Percentiles rank a stretch among this genome's conserved stretches.
phyloP scores from a whole-genome alignment of 2,797 vertebrate genomes.

The Crocidura indochinensis region DNA sequence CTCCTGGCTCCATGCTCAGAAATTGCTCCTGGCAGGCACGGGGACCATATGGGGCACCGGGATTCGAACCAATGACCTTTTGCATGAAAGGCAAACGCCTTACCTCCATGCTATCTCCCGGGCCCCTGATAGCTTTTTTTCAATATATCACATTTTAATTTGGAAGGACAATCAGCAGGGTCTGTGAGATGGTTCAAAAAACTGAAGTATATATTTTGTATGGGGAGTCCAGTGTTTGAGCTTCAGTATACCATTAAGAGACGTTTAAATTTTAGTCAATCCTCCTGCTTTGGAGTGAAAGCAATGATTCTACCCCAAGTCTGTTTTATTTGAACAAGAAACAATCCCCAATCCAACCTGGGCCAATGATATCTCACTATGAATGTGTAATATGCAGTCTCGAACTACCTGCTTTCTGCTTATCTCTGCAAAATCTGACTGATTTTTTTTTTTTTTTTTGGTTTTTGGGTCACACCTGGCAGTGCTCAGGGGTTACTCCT shows the following conservation, averaged over 20 bases:
- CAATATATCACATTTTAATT: background rate
- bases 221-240: no score
- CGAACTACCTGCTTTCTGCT: background rate
- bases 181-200: background rate
- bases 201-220: no score
- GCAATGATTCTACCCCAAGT: background rate
- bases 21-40: no score
- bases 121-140: no score
- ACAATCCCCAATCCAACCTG: background rate
- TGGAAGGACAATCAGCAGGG: background rate
- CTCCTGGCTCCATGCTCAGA: no score
- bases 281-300: background rate
- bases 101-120: no score
- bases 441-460: no score
- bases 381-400: background rate
- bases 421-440: slow-evolving; percentile 17
- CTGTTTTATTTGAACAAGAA: background rate
- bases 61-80: no score
- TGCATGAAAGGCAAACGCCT: no score
- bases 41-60: no score
- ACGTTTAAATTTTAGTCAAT: background rate
- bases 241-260: background rate
- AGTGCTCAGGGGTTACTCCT: no score
- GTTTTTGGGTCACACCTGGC: no score
- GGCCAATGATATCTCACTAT: background rate